Evolutionary conservation across 1,140 invertebrate species (phyloP).

Genomic region (Chironomus striatipennis): DNA sequence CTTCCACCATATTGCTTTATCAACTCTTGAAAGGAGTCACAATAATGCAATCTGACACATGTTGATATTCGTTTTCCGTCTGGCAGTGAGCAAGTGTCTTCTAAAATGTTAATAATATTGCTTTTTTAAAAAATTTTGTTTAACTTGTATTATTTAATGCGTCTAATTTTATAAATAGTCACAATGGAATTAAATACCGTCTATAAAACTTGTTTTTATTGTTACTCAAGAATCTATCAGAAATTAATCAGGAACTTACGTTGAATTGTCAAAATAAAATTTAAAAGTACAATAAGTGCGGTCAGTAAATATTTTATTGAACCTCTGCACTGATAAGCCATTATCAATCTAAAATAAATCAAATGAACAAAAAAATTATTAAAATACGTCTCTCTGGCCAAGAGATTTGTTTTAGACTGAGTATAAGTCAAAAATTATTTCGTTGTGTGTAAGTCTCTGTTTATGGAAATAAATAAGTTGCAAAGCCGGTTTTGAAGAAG

Average conservation of each 20-base stretch:
- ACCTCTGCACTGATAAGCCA: background rate
- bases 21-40: background rate
- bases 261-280: background rate
- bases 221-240: background rate
- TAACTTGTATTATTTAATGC: too few relatives aligned
- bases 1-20: background rate
- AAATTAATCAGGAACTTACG: background rate
- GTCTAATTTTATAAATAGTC: background rate
- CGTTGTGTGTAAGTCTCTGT: background rate
- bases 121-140: too few relatives aligned
- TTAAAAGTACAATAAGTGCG: background rate
- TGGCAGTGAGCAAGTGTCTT: background rate
- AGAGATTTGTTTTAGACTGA: background rate
- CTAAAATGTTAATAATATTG: background rate
- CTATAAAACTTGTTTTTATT: background rate
- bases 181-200: background rate
- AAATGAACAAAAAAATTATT: background rate
- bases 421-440: background rate
- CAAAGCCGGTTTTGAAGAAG: background rate
- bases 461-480: background rate
- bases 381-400: background rate
- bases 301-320: background rate
- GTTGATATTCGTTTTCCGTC: background rate
- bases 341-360: slow-evolving; percentile 6
- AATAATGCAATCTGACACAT: background rate